Evolutionary conservation across 2,888 invertebrate genomes (phyloP), one percentile per base, ranked within the genome.

Genomic region (Chymomyza fuscimana): DNA sequence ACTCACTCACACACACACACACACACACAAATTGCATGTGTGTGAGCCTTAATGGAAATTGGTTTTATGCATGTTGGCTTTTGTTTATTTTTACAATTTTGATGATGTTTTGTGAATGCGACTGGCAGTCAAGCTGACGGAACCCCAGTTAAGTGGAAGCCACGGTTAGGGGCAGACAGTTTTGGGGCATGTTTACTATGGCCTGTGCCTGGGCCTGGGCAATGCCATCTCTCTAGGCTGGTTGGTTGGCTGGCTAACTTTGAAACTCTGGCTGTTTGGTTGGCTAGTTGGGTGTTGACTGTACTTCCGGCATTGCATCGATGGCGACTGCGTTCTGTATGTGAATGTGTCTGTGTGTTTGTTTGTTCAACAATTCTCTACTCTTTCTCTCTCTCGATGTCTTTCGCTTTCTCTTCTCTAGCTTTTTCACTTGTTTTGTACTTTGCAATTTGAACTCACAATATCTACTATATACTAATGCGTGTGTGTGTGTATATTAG

Each of bases 11-110:
- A 36, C 36, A 36, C 36, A 36, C 36, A 36, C 36, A 7, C 6
- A 36, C 36, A 36, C 36, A 3, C 36, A 36, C 36, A 36, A 6
- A 36, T 52, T 63, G 62, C 36, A 65, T 69, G 69, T 68, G 70
- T 76, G 67, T 66, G 79, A 65, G 86, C 72, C 83, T 82, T 87
- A 89, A 88, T 88, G 89, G 87, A 88, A 88, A 88, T 88, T 87
- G 88, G 88, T 88, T 88, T 88, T 89, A 86, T 89, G 89, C 89
- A 89, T 82, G 88, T 84, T 88, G 83, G 80, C 85, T 85, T 85
- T 88, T 88, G 88, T 88, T 89, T 88, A 82, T 89, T 88, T 89
- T 86, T 89, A 85, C 86, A 87, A 82, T 86, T 81, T 87, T 85
- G 84, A 81, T 87, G 84, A 87, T 85, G 85, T 85, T 87, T 85